These are phyloP conservation scores for Agonopterix subpropinquella DNA, from an alignment of 2,888 invertebrate genomes.

Conservation along the genomic window DNA sequence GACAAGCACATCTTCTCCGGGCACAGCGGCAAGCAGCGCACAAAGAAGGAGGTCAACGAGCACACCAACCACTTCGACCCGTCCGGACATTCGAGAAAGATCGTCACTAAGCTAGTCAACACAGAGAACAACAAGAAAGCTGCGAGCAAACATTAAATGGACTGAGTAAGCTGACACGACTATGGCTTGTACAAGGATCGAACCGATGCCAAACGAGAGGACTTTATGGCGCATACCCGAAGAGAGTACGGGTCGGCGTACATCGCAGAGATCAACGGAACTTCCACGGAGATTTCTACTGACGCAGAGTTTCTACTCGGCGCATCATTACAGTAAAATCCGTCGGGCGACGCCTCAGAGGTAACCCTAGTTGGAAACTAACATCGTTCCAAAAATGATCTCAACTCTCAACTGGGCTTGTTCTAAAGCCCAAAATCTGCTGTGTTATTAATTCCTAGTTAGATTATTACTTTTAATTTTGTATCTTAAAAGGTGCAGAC, in stretches of 20 bases:
- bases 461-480: slow-evolving; percentile 54
- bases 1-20: slow-evolving; percentile 92
- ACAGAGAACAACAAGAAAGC: slow-evolving; percentile 87
- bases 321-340: slow-evolving; percentile 36
- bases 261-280: slow-evolving; percentile 66
- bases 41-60: slow-evolving; percentile 90
- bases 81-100: slow-evolving; percentile 94
- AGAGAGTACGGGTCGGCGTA: slow-evolving; percentile 43
- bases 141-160: slow-evolving; percentile 47
- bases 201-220: slow-evolving; percentile 61
- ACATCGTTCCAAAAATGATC: slow-evolving; percentile 67
- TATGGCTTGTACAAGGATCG: slow-evolving; percentile 60
- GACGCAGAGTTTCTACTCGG: slow-evolving; percentile 52
- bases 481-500: slow-evolving; percentile 46
- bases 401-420: slow-evolving; percentile 60
- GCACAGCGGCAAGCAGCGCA: slow-evolving; percentile 92
- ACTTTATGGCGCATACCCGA: slow-evolving; percentile 62
- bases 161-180: slow-evolving; percentile 27
- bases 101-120: slow-evolving; percentile 89
- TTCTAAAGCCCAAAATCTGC: slow-evolving; percentile 62
- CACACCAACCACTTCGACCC: slow-evolving; percentile 96
- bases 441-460: slow-evolving; percentile 71
- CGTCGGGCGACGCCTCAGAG: slow-evolving; percentile 31
- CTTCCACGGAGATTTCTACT: slow-evolving; percentile 59
- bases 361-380: slow-evolving; percentile 39